Evolutionary conservation across 2,113 vertebrate species (phyloP), one percentile per base, ranked within the genome.

Genomic region (Thalassoma bifasciatum): DNA sequence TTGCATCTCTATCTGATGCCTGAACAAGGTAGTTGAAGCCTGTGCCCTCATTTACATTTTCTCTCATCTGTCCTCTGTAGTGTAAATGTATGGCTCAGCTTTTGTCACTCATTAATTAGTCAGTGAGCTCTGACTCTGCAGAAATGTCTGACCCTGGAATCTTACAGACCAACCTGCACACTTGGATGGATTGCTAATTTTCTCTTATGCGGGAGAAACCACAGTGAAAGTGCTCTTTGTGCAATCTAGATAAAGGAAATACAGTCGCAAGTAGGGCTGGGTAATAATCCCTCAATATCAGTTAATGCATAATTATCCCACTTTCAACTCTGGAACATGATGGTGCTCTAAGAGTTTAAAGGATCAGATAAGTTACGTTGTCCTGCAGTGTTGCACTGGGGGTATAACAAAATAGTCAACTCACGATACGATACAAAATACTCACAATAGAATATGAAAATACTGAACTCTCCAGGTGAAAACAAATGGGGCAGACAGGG

Each of bases 81-180:
- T 66, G 56, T 62, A 22, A 66, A 63, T n/a, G 40, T 46, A 58
- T 68, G 62, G 57, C 58, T 67, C 68, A 77, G 69, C 77, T 78
- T 66, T 42, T 77, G 72, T 62, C 66, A 22, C 46, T 86, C 58
- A 82, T 89, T 88, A 85, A 89, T 85, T 88, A 88, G 72, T 85
- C 75, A 72, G 38, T 26, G 53, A 60, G 51, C 56, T 79, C 82
- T 82, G 82, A 86, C 61, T 77, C 50, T 63, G 82, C 84, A 88
- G 71, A 87, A 83, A 72, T 40, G 1, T 22, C 5, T 66, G 75
- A 78, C 59, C 57, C 51, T 34, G 1, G 38, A 36, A 57, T 84
- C 52, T 47, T n/a, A 7, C 44, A 23, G 46, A 42, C 11, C 5
- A 52, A 19, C 26, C 51, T 72, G 57, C 42, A 72, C 60, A 67